phyloP scores from a whole-genome alignment of 30 jellyfish, hydroid and myxozoan species.

The Catostylus mosaicus region DNA sequence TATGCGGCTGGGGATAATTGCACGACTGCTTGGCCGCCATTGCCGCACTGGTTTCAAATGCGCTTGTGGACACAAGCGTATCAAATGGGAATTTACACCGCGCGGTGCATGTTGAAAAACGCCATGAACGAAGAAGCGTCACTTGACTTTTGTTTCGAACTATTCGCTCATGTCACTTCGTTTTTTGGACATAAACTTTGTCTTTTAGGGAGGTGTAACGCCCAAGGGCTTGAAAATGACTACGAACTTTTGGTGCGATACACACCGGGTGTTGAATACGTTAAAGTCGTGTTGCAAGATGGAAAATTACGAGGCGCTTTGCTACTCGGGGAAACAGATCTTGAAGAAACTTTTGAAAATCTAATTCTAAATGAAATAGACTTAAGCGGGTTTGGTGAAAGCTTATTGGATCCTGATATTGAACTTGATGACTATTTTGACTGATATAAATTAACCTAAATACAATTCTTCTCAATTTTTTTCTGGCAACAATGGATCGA shows the following conservation, averaged over 20 bases:
- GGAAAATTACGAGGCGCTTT: conserved; percentile 89
- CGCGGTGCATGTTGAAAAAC: conserved; percentile 73
- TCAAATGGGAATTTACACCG: conserved; percentile 92
- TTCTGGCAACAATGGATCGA: too few relatives aligned
- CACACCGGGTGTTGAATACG: conserved; percentile 84
- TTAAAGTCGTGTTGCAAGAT: conserved; percentile 74
- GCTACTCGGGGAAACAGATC: conserved; percentile 96
- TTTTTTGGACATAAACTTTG: conserved; percentile 92
- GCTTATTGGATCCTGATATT: conserved; percentile 79
- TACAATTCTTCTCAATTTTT: too few relatives aligned
- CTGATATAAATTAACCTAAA: conserved; percentile 40
- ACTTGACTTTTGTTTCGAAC: conserved; percentile 91
- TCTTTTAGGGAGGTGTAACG: conserved; percentile 85
- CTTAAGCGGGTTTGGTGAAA: conserved; percentile 74
- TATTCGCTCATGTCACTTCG: conserved; percentile 91
- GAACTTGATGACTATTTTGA: conserved; percentile 94
- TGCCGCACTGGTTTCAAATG: conserved; percentile 95
- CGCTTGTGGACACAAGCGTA: conserved; percentile 98
- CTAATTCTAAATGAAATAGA: conserved; percentile 86
- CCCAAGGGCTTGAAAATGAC: conserved; percentile 63
- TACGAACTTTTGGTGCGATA: conserved; percentile 73
- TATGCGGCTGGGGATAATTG: conserved; percentile 97
- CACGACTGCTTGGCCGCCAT: conserved; percentile 61
- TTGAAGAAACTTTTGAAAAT: conserved; percentile 95
- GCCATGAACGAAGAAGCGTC: conserved; percentile 31